Evolutionary conservation across 2,113 vertebrate species (phyloP), one percentile per base, ranked within the genome.

Genomic region (Lampris incognitus): DNA sequence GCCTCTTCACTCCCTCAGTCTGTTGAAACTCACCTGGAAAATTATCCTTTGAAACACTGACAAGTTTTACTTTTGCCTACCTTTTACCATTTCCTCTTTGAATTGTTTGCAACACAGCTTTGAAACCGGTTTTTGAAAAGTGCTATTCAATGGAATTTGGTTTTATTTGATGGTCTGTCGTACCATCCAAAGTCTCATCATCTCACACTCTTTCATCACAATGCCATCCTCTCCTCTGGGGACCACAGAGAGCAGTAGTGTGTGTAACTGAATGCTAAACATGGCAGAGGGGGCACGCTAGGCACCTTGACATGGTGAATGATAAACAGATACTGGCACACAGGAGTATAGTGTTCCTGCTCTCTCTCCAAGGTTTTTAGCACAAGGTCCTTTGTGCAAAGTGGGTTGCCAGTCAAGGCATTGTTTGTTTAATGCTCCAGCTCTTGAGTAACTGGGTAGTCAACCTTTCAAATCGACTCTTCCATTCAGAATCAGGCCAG

Each of bases 241-340:
- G 66, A 37, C 74, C 61, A 56, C 10, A 52, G 54, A 82, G 78
- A 82, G 84, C 83, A 42, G 60, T 1, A 10, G 40, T n/a, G 4
- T 56, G 5, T 1, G 74, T 71, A 82, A 88, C 84, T 67, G 52
- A 79, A 87, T 52, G 70, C 83, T 68, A 40, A 83, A 60, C 67
- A 38, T n/a, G 66, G 75, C 8, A 7, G 24, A 50, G 68, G 11
- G 74, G 63, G 76, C 40, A n/a, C 65, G 2, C 10, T 49, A 71
- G 81, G 76, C 83, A 74, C 78, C 74, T 69, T 72, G 79, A 74
- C 42, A 9, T 54, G 0, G 67, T 84, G 70, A 89, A 87, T 89
- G 84, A 11, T 10, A 44, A 74, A 41, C 3, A n/a, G 54, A 52
- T 13, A 52, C 51, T 9, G 9, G 51, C 9, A 10, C 51, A 9